Conservation (phyloP, 1,140 invertebrate genomes). For the Popillia japonica region DNA sequence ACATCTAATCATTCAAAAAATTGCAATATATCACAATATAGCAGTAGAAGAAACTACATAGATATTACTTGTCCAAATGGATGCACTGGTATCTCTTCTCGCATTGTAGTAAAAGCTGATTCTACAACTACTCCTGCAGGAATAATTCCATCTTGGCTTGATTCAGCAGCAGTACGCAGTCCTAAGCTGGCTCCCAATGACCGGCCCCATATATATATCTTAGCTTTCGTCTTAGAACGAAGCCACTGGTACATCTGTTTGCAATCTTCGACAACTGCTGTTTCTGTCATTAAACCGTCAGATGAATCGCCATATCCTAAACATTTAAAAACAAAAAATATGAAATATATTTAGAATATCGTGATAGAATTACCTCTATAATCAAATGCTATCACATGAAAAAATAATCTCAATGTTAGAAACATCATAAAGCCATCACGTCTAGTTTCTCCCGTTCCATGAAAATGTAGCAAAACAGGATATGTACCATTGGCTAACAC, state of each 20-base stretch:
- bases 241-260: constrained; percentile 54
- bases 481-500: constrained; percentile 39
- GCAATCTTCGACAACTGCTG: constrained; percentile 53
- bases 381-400: constrained; percentile 89
- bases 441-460: constrained; percentile 53
- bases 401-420: constrained; percentile 50
- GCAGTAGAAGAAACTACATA: not conserved
- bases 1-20: constrained; percentile 9
- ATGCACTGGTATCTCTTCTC: constrained; percentile 54
- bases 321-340: not conserved
- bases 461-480: constrained; percentile 52
- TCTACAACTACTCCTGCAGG: constrained; percentile 54
- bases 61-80: constrained; percentile 50
- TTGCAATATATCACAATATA: not conserved
- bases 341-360: not conserved
- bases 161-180: constrained; percentile 45
- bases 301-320: constrained; percentile 57
- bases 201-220: constrained; percentile 57
- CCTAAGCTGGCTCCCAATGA: constrained; percentile 55
- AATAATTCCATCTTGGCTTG: constrained; percentile 41
- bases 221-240: constrained; percentile 45
- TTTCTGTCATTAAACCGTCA: constrained; percentile 51
- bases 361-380: constrained; percentile 74
- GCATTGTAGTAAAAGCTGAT: constrained; percentile 55
- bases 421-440: constrained; percentile 44